Percentiles rank a stretch among this genome's conserved stretches.
Evolutionary conservation across 2,113 vertebrate genomes (phyloP).

Genomic region (Procavia capensis): DNA sequence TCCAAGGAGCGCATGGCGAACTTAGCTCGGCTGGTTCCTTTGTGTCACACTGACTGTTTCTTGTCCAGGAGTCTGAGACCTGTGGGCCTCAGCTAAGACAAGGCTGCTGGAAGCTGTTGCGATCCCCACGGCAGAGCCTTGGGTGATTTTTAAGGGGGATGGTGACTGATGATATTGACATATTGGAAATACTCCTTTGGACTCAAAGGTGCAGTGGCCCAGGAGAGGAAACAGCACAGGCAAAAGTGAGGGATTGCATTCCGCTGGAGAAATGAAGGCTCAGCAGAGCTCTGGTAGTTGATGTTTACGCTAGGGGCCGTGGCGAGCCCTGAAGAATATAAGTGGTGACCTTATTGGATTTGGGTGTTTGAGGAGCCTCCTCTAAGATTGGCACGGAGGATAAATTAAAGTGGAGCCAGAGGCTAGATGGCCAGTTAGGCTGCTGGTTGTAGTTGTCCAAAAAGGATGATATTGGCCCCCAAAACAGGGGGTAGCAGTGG

Average conservation of each 20-base stretch:
- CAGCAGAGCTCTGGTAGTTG: neutral
- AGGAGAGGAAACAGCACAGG: neutral
- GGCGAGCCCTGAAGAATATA: neutral
- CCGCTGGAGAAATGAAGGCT: neutral
- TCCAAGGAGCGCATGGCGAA: too few relatives aligned
- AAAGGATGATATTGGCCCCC: neutral
- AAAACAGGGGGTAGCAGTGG: neutral
- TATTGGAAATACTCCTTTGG: slow-evolving; percentile 6
- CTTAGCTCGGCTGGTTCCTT: too few relatives aligned
- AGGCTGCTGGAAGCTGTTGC: neutral
- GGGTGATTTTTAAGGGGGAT: neutral
- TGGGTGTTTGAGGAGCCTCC: neutral
- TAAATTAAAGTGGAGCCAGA: neutral
- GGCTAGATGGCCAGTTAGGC: neutral
- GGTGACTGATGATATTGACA: neutral
- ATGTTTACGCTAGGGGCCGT: neutral
- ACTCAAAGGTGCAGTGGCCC: neutral
- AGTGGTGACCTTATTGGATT: neutral
- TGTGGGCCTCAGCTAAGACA: neutral
- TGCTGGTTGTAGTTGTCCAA: neutral
- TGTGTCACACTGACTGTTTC: too few relatives aligned
- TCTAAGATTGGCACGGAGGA: neutral
- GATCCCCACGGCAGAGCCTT: neutral
- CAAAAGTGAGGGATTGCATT: neutral
- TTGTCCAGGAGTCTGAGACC: too few relatives aligned